These are phyloP conservation scores for Drosophila peninsularis DNA, from an alignment of 2,888 invertebrate genomes.

Conservation along the genomic window DNA sequence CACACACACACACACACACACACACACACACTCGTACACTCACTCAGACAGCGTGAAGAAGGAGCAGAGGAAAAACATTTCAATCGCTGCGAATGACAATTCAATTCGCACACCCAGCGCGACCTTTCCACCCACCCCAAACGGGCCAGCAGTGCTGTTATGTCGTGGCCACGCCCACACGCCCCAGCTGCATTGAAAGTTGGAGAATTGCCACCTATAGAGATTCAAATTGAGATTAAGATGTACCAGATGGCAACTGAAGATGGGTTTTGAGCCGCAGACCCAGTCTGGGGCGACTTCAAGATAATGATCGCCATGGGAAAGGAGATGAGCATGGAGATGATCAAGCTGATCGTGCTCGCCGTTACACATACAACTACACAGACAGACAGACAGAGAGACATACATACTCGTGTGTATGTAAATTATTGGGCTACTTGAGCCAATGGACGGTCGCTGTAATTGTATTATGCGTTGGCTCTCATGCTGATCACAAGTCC, in stretches of 20 bases:
- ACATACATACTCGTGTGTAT: background rate
- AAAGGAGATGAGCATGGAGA: constrained; percentile 7
- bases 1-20: constrained; percentile 14
- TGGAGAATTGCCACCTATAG: constrained; percentile 28
- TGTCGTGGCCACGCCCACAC: constrained; percentile 28
- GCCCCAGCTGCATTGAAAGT: constrained; percentile 13
- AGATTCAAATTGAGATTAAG: constrained; percentile 38
- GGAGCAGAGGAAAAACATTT: constrained; percentile 8
- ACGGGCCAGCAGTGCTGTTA: background rate
- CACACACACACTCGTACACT: background rate
- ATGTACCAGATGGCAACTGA: constrained; percentile 9
- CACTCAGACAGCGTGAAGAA: background rate
- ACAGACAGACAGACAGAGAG: background rate
- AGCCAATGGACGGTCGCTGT: constrained; percentile 37
- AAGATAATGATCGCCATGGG: constrained; percentile 20
- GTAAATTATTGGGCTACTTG: constrained; percentile 53
- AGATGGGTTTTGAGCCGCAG: constrained; percentile 7
- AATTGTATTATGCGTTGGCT: constrained; percentile 39
- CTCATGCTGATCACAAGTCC: constrained; percentile 7
- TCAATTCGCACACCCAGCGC: constrained; percentile 27
- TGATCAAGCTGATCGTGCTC: constrained; percentile 8
- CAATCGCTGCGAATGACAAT: constrained; percentile 41
- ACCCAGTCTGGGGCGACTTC: constrained; percentile 22
- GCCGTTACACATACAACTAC: background rate
- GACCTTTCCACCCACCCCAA: background rate